These are phyloP conservation scores for Drosophila borealis DNA, from an alignment of 2,888 invertebrate species.

Conservation along the genomic window DNA sequence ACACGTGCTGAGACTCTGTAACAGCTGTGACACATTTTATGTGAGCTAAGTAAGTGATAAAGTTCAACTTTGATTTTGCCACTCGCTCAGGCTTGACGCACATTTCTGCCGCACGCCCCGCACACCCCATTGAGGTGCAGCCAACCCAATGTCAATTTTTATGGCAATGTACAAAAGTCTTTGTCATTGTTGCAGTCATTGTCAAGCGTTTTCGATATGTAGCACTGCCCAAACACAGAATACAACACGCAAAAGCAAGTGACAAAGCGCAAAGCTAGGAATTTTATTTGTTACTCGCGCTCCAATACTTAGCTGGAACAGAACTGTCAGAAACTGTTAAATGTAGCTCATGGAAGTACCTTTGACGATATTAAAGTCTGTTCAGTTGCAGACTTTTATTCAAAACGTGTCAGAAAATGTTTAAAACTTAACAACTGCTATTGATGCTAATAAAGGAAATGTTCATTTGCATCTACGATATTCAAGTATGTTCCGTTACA, in stretches of 20 bases:
- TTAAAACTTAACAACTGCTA: no score
- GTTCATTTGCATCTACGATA: no score
- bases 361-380: background rate
- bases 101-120: conserved; percentile 14
- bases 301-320: no score
- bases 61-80: conserved; percentile 70
- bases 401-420: no score
- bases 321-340: background rate
- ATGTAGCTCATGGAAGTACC: background rate
- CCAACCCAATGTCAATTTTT: conserved; percentile 66
- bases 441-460: no score
- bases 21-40: conserved; percentile 53
- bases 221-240: conserved; percentile 48
- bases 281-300: background rate
- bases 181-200: conserved; percentile 33
- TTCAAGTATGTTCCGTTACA: no score
- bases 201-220: conserved; percentile 27
- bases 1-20: background rate
- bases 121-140: background rate
- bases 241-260: conserved; percentile 28
- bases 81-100: conserved; percentile 49
- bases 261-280: conserved; percentile 12
- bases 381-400: no score
- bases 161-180: conserved; percentile 45
- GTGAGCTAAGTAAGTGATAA: conserved; percentile 74